Percentiles rank a stretch among this genome's conserved stretches.
Evolutionary conservation across 2,113 vertebrate species (phyloP).

Genomic region (Cyprinodon tularosa): DNA sequence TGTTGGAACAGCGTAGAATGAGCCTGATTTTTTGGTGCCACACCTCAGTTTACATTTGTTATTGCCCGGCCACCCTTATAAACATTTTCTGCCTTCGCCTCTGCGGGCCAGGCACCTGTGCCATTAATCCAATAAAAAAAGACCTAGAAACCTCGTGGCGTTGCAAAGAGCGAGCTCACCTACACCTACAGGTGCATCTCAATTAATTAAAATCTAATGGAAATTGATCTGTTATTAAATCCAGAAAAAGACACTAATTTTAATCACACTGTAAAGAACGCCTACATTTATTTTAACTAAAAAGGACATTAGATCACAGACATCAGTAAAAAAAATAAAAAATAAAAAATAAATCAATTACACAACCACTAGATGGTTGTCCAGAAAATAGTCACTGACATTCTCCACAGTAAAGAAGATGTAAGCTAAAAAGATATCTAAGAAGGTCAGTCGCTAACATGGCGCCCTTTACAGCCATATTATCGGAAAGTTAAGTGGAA

Average conservation of each 20-base stretch:
- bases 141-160: constrained; percentile 67
- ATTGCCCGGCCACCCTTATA: too few species aligned
- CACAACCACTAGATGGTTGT: too few species aligned
- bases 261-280: background rate
- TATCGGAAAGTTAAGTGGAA: background rate
- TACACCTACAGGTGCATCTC: background rate
- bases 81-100: too few species aligned
- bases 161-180: constrained; percentile 17
- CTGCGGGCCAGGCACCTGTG: background rate
- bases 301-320: too few species aligned
- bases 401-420: too few species aligned
- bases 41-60: too few species aligned
- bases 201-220: background rate
- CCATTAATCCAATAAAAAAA: constrained; percentile 40
- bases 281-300: too few species aligned
- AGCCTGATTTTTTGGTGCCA: too few species aligned
- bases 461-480: background rate
- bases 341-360: too few species aligned
- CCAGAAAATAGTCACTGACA: too few species aligned
- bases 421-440: background rate
- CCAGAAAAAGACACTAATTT: background rate
- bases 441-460: background rate
- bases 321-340: too few species aligned
- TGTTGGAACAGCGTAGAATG: too few species aligned
- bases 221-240: background rate